Base-by-base conservation (phyloP, 2,113 vertebrate species). In the Charadrius vociferus region DNA sequence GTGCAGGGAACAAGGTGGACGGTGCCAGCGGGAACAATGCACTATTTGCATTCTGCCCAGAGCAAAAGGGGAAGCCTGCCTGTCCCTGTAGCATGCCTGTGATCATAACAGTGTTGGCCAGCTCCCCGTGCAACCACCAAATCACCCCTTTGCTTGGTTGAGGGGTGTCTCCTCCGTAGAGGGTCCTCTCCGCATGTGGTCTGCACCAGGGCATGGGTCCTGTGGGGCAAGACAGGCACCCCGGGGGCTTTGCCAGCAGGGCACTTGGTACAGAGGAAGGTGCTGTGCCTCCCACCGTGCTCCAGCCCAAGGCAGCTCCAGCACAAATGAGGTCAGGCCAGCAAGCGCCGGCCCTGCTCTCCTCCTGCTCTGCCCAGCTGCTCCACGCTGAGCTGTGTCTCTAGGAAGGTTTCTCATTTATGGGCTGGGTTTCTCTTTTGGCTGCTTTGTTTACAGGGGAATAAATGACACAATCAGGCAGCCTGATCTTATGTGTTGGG, bases 401-500 rank as follows among this genome's bases (percentile, higher is more conserved):
- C 39, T 23, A 22, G 78, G 78, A 92, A 36, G 37, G 53, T n/a
- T 86, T 88, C 95, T 86, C 79, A 15, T 92, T 84, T 77, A 50
- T 73, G 72, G 73, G 66, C 77, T 87, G 89, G 66, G 68, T 88
- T 97, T 88, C 68, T 87, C 61, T 74, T 83, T 81, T 84, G 82
- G 65, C 71, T 81, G 77, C 91, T 96, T 71, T 87, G 86, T 95
- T 93, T 91, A 61, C 1, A 8, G 74, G 56, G 86, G n/a, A 94
- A 92, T 53, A 87, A 87, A 70, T 93, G 90, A 86, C 81, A 94
- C 84, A 89, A 88, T 94, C 86, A 55, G 56, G 34, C 8, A 0
- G 71, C 62, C 84, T 72, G 78, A 88, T 88, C 86, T 63, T 23
- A 9, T 77, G 81, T 78, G 72, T n/a, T 45, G 81, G 55, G 93